Evolutionary conservation across 2,113 vertebrate genomes (phyloP).

Genomic region (Stercorarius parasiticus): DNA sequence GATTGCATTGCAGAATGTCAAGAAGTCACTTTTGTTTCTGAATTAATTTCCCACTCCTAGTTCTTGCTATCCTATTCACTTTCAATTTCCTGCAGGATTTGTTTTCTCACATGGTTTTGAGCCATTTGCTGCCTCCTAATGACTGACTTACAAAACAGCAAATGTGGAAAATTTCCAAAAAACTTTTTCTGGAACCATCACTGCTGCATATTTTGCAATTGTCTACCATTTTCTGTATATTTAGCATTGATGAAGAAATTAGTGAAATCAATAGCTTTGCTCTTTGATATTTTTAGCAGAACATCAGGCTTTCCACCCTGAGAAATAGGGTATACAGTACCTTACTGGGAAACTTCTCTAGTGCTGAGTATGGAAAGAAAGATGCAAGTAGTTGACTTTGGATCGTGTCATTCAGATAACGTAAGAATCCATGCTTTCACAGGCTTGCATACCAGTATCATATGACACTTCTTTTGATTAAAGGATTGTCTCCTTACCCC

Average conservation of each 20-base stretch:
- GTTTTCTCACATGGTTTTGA: slow-evolving; percentile 69
- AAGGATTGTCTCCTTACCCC: not conserved
- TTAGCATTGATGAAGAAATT: not conserved
- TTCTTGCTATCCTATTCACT: slow-evolving; percentile 19
- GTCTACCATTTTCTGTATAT: not conserved
- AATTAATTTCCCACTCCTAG: slow-evolving; percentile 34
- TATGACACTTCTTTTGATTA: not conserved
- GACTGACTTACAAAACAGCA: slow-evolving; percentile 77
- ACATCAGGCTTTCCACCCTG: not conserved
- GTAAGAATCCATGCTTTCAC: not conserved
- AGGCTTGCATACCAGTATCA: not conserved
- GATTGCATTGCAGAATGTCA: not conserved
- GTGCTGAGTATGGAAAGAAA: not conserved
- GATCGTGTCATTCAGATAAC: not conserved
- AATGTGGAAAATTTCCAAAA: slow-evolving; percentile 55
- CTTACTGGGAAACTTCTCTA: not conserved
- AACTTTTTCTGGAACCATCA: not conserved
- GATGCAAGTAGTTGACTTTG: not conserved
- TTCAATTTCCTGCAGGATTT: slow-evolving; percentile 47
- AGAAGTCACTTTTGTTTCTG: slow-evolving; percentile 10
- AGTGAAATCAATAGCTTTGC: not conserved
- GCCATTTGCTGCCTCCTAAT: slow-evolving; percentile 85
- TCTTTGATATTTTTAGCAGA: not conserved
- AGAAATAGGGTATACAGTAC: not conserved
- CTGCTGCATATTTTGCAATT: not conserved